Evolutionary conservation across 2,888 invertebrate genomes (phyloP).

Genomic region (Periphyllus acericola): DNA sequence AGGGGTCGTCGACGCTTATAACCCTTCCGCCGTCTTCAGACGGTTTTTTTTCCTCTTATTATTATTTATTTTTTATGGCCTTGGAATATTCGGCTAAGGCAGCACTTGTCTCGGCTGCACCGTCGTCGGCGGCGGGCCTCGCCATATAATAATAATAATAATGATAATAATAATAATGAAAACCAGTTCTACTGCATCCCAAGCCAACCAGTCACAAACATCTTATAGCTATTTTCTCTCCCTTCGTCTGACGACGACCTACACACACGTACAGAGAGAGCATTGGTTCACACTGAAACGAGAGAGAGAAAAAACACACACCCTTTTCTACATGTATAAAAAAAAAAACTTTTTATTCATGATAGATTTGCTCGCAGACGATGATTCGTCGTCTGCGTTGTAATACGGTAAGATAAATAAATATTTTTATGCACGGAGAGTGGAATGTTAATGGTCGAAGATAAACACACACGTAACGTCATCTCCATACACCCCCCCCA

Average conservation of each 20-base stretch:
- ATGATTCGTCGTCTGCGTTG: conserved; percentile 48
- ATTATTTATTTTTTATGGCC: conserved; percentile 56
- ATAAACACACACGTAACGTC: conserved; percentile 43
- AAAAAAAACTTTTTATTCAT: conserved; percentile 48
- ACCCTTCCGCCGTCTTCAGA: conserved; percentile 55
- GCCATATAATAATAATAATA: conserved; percentile 47
- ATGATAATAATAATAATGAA: conserved; percentile 43
- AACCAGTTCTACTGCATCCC: conserved; percentile 61
- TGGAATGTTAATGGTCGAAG: conserved; percentile 54
- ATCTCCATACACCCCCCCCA: neutral
- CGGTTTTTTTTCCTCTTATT: conserved; percentile 47
- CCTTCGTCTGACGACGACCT: conserved; percentile 42
- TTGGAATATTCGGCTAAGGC: conserved; percentile 55
- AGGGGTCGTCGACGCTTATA: conserved; percentile 42
- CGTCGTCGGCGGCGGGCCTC: conserved; percentile 12
- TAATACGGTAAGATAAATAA: conserved; percentile 38
- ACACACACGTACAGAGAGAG: neutral
- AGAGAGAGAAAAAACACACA: conserved; percentile 30
- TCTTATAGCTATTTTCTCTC: conserved; percentile 48
- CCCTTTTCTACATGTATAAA: conserved; percentile 15
- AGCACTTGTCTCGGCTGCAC: conserved; percentile 47
- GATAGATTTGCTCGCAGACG: conserved; percentile 55
- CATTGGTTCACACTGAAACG: neutral
- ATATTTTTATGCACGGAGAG: conserved; percentile 42
- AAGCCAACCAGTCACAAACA: conserved; percentile 58